Conservation (phyloP, 1,140 invertebrate genomes). For the Ditylenchus dipsaci region DNA sequence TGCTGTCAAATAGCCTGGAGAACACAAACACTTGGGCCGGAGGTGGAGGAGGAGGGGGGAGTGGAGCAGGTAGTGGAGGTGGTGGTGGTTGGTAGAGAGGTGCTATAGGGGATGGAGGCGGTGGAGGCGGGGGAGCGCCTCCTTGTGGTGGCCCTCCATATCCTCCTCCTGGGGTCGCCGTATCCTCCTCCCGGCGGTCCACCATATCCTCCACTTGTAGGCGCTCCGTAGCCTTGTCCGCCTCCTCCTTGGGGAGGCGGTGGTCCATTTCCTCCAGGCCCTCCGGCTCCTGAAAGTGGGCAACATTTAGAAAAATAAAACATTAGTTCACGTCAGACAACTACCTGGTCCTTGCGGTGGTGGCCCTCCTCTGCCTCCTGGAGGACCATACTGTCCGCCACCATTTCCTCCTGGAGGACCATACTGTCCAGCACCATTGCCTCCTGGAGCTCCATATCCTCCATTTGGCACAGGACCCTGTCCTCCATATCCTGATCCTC, state of each 20-base stretch:
- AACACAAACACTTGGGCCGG: not conserved
- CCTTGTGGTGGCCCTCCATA: not conserved
- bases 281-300: not conserved
- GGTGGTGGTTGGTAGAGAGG: not conserved
- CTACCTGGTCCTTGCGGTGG: not conserved
- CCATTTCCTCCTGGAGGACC: not conserved
- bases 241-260: not conserved
- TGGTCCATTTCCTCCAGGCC: not conserved
- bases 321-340: not conserved
- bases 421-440: not conserved
- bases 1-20: constrained; percentile 1
- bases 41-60: not conserved
- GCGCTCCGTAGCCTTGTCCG: not conserved
- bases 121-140: not conserved
- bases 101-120: not conserved
- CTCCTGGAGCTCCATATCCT: not conserved
- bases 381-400: not conserved
- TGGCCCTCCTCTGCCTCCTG: not conserved
- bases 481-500: not conserved
- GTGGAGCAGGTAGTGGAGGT: constrained; percentile 1
- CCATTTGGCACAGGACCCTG: not conserved
- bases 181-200: not conserved
- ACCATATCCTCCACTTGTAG: not conserved
- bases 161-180: not conserved
- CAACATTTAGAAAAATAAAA: no score